A percentile compares a stretch with the other conserved stretches of the same genome.
These are phyloP conservation scores for Pyrgilauda ruficollis DNA, from an alignment of 2,113 vertebrate genomes.

Conservation along the genomic window DNA sequence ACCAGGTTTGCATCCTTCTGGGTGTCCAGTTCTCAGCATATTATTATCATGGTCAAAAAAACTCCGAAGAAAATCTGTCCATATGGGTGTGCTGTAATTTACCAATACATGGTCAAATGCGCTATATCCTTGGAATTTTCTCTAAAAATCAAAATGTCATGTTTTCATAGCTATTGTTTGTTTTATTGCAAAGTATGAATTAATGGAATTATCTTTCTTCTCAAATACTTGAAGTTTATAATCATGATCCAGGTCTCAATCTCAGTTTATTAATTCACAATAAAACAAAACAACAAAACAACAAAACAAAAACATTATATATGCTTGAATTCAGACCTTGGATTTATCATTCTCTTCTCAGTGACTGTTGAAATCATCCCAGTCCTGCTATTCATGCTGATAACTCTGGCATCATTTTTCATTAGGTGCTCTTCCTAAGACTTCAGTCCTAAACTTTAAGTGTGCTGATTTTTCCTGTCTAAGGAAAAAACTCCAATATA, in stretches of 20 bases:
- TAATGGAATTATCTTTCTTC: background rate
- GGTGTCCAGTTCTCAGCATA: background rate
- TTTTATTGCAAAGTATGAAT: background rate
- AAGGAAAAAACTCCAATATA: constrained; percentile 1
- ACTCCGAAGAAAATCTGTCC: background rate
- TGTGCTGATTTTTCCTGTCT: background rate
- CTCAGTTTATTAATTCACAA: background rate
- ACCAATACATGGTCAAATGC: background rate
- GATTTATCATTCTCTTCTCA: background rate
- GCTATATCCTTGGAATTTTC: background rate
- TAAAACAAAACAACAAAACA: background rate
- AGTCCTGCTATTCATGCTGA: background rate
- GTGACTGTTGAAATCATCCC: background rate
- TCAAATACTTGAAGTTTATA: background rate
- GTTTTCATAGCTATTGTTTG: background rate
- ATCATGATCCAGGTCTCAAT: background rate
- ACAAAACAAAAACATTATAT: background rate
- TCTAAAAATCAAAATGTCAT: background rate
- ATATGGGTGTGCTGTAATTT: background rate
- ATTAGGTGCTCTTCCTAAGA: background rate
- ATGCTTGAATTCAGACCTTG: background rate
- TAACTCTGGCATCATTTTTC: background rate
- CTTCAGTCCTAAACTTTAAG: background rate
- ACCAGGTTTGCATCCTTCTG: background rate
- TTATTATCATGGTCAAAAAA: background rate